Evolutionary conservation across 2,113 vertebrate species (phyloP), one percentile per base, ranked within the genome.

Genomic region (Vimba vimba): DNA sequence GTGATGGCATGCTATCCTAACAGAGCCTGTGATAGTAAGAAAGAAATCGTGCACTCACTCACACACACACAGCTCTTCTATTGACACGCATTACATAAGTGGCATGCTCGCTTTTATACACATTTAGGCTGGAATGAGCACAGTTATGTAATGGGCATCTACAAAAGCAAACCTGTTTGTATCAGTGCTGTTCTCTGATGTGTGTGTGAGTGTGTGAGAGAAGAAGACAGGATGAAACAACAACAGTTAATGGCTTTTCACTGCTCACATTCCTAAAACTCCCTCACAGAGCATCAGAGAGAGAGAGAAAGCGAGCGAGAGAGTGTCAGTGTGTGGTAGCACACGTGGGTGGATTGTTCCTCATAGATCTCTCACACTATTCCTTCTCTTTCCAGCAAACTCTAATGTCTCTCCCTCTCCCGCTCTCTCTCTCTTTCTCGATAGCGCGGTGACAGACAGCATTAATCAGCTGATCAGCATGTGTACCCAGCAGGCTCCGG

Each of bases 391-490:
- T 43, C 60, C 75, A 50, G n/a, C 73, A 80, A 76, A 75, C 62
- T 66, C 59, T 66, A 25, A 64, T 66, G 75, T 66, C 52, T 82
- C 62, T 74, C 76, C 19, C 79, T 55, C 68, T 82, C 71, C 27
- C 27, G 68, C 45, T 83, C 23, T 85, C 68, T 47, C 36, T 73
- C 33, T 88, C 30, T 91, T 17, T 68, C 55, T 88, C 52, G 73
- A 7, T 93, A 99, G 97, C 73, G 96, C 97, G 0, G 97, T 99
- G 77, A 99, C 98, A 0, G 97, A 99, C 91, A 99, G 97, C 83
- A 99, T 99, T 94, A 99, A 99, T 92, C 98, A 99, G 94, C 96
- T 99, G 88, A 99, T 99, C 95, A 99, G 97, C 85, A 98, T 98
- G 97, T 99, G 98, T 86, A 99, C 97, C 23, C 96, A 97, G 95